Conservation (phyloP, 2,797 vertebrate genomes). For the Characodon lateralis region DNA sequence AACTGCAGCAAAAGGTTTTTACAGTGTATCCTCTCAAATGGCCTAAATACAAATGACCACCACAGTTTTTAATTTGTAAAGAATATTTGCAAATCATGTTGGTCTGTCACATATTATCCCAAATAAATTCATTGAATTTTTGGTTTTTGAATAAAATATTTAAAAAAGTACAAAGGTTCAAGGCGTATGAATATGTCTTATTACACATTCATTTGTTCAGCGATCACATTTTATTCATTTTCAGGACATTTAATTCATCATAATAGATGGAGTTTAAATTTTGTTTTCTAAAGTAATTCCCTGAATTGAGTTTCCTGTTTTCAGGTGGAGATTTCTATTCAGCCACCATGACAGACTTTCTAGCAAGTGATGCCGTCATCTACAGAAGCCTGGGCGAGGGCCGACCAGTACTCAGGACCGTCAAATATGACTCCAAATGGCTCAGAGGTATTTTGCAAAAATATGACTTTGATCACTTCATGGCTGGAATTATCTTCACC, state of each 20-base stretch:
- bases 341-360: conserved; percentile 95
- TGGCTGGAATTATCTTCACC: not conserved
- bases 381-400: conserved; percentile 93
- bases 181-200: not conserved
- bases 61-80: not conserved
- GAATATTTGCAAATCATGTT: not conserved
- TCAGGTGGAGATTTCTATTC: conserved; percentile 94
- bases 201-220: not conserved
- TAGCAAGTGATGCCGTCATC: conserved; percentile 95
- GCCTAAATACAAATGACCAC: too few species aligned
- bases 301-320: not conserved
- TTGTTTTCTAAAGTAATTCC: not conserved
- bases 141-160: not conserved
- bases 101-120: not conserved
- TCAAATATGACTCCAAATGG: conserved; percentile 99
- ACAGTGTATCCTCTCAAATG: too few species aligned
- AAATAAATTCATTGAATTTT: not conserved
- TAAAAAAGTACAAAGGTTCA: not conserved
- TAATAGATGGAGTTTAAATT: not conserved
- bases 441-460: conserved; percentile 81
- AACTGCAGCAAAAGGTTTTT: too few species aligned
- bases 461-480: not conserved
- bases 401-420: conserved; percentile 89
- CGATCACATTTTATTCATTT: not conserved
- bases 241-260: not conserved